A percentile compares a stretch with the other conserved stretches of the same genome.
Evolutionary conservation across 64 coral and sea anemone species (phyloP).

Genomic region (Orbicella faveolata): DNA sequence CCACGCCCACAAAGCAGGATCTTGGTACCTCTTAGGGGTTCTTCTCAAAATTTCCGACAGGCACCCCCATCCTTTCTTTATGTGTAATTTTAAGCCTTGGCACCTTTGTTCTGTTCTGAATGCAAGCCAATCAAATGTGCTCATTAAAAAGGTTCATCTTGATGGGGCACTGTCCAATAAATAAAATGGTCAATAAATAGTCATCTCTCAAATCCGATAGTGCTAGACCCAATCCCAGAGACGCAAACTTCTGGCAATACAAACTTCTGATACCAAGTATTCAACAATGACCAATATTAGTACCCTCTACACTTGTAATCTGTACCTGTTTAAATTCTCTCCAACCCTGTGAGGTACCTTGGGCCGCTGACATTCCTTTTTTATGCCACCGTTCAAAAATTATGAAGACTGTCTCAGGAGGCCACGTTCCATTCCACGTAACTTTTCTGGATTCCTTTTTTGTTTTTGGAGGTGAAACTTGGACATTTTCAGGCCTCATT

Average conservation of each 20-base stretch:
- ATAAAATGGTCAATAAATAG: no score
- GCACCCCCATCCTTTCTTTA: no score
- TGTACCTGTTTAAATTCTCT: background rate
- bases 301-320: background rate
- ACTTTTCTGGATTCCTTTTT: background rate
- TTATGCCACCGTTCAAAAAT: background rate
- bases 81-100: no score
- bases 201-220: no score
- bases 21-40: no score
- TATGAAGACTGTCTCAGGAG: background rate
- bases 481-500: background rate
- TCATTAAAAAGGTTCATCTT: no score
- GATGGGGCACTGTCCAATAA: no score
- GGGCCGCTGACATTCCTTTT: background rate
- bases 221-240: no score
- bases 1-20: no score
- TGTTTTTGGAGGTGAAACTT: background rate
- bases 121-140: no score
- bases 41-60: no score
- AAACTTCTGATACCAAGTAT: background rate
- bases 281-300: background rate
- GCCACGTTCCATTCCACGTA: background rate
- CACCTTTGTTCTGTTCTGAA: no score
- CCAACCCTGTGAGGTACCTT: background rate
- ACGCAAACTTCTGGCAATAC: background rate